phyloP scores from a whole-genome alignment of 1,140 invertebrate genomes.

The Caenorhabditis inopinata region DNA sequence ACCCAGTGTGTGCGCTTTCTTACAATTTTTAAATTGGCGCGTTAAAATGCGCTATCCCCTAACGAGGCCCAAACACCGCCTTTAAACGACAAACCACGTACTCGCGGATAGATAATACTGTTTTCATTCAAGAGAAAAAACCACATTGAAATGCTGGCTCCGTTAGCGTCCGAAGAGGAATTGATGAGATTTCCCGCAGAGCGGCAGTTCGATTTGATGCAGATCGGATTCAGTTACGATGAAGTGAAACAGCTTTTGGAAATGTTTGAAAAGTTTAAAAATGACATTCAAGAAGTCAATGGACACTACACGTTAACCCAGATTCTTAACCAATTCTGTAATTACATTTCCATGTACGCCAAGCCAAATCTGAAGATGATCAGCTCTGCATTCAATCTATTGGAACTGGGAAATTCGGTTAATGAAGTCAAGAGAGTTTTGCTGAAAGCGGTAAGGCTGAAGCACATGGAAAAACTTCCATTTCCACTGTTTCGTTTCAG shows the following conservation, averaged over 20 bases:
- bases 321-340: constrained; percentile 37
- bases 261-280: constrained; percentile 42
- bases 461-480: neutral
- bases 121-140: neutral
- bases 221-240: constrained; percentile 42
- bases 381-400: neutral
- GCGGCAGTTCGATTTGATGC: constrained; percentile 34
- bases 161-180: constrained; percentile 30
- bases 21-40: no score
- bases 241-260: constrained; percentile 39
- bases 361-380: neutral
- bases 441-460: neutral
- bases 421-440: constrained; percentile 8
- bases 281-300: constrained; percentile 4
- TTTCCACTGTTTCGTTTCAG: neutral
- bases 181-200: constrained; percentile 37
- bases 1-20: no score
- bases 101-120: no score
- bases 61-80: no score
- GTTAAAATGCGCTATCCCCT: no score
- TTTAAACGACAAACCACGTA: no score
- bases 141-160: constrained; percentile 15
- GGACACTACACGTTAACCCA: neutral
- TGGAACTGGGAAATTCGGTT: neutral
- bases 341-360: constrained; percentile 35